phyloP scores from a whole-genome alignment of 2,888 invertebrate species.

The Drosophila dives region DNA sequence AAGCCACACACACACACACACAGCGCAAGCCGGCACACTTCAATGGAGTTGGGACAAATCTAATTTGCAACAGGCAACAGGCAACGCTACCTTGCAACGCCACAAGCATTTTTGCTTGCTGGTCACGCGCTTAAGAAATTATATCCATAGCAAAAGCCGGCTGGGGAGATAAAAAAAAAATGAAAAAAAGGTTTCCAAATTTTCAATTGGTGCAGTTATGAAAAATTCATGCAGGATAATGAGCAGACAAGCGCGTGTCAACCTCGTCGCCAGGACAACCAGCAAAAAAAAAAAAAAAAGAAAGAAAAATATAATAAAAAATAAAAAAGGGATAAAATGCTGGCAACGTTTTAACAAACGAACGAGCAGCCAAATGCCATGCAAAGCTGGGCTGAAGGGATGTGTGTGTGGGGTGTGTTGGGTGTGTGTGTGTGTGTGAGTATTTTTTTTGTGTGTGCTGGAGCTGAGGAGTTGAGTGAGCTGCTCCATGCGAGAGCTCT shows the following conservation, averaged over 20 bases:
- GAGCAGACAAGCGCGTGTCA: conserved; percentile 81
- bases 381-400: conserved; percentile 16
- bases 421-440: too few relatives aligned
- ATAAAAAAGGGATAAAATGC: conserved; percentile 44
- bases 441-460: neutral
- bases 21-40: conserved; percentile 46
- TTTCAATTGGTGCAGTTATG: conserved; percentile 79
- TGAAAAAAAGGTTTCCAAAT: conserved; percentile 45
- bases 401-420: neutral
- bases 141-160: conserved; percentile 26
- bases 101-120: conserved; percentile 65
- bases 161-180: conserved; percentile 36
- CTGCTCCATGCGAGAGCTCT: conserved; percentile 25
- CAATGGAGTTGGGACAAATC: conserved; percentile 66
- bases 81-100: conserved; percentile 31
- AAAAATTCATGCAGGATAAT: conserved; percentile 84
- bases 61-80: conserved; percentile 63
- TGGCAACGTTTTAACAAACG: conserved; percentile 73
- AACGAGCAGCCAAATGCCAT: conserved; percentile 76
- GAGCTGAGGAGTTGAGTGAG: conserved; percentile 52
- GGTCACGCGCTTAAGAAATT: conserved; percentile 74
- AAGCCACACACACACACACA: conserved; percentile 30
- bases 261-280: conserved; percentile 54
- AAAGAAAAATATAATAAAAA: neutral
- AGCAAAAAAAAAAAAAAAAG: conserved; percentile 12